phyloP scores from a whole-genome alignment of 2,888 invertebrate genomes.

The Apotomis betuletana region DNA sequence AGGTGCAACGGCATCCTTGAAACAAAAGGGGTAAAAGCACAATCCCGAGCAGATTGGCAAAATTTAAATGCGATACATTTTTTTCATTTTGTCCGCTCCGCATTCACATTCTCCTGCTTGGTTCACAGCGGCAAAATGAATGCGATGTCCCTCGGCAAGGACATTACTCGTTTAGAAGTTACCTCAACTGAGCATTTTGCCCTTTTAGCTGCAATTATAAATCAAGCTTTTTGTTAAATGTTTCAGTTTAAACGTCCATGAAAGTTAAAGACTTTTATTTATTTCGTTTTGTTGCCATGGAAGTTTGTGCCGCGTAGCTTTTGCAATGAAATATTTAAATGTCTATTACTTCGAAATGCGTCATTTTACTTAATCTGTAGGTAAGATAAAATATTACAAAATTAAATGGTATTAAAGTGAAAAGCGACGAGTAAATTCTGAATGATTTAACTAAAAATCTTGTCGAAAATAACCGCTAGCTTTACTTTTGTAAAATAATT shows the following conservation, averaged over 20 bases:
- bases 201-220: slow-evolving; percentile 63
- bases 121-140: slow-evolving; percentile 56
- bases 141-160: slow-evolving; percentile 55
- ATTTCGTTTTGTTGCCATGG: slow-evolving; percentile 25
- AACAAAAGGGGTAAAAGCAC: too few relatives aligned
- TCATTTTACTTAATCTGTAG: too few relatives aligned
- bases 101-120: slow-evolving; percentile 57
- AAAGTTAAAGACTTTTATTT: slow-evolving; percentile 31
- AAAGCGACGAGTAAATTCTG: too few relatives aligned
- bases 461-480: too few relatives aligned
- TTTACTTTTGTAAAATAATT: too few relatives aligned
- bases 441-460: too few relatives aligned
- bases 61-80: slow-evolving; percentile 43
- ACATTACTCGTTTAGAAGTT: slow-evolving; percentile 68
- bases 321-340: neutral
- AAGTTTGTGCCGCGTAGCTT: slow-evolving; percentile 2
- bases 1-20: too few relatives aligned
- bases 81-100: slow-evolving; percentile 57
- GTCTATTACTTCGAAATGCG: neutral
- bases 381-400: too few relatives aligned
- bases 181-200: slow-evolving; percentile 56
- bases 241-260: slow-evolving; percentile 37
- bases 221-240: slow-evolving; percentile 62
- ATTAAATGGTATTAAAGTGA: too few relatives aligned
- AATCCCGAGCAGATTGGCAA: neutral